Conservation (phyloP, 2,113 vertebrate genomes). For the Oplegnathus fasciatus region DNA sequence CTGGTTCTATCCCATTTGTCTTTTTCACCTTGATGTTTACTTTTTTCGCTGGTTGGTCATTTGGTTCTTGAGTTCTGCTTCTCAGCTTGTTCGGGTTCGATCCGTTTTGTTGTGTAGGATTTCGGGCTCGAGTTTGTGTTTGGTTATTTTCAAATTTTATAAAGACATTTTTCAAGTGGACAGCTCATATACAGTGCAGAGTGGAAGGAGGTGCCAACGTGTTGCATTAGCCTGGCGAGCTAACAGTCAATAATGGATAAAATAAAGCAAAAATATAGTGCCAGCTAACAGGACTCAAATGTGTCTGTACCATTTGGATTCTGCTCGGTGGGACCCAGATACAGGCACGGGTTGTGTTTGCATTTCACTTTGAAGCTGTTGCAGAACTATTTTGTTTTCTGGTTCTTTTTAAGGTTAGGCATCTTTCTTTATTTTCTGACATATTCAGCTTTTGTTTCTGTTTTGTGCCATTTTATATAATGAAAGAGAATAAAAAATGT, state of each 20-base stretch:
- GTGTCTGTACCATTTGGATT: too few relatives aligned
- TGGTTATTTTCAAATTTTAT: not conserved
- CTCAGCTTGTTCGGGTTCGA: not conserved
- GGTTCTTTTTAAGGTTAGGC: not conserved
- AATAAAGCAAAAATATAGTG: too few relatives aligned
- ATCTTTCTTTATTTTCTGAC: not conserved
- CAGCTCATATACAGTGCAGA: not conserved
- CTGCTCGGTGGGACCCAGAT: not conserved
- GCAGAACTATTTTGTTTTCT: not conserved
- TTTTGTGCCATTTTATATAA: slow-evolving; percentile 30
- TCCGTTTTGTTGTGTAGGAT: not conserved
- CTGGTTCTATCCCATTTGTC: not conserved
- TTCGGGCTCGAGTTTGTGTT: not conserved
- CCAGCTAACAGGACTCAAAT: not conserved
- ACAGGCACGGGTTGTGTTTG: not conserved
- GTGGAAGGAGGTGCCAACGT: not conserved
- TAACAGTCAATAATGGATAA: not conserved
- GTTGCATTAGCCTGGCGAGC: not conserved
- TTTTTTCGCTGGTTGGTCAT: not conserved
- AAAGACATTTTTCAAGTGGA: not conserved
- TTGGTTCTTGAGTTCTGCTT: not conserved
- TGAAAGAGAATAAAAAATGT: slow-evolving; percentile 23
- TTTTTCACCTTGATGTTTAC: not conserved
- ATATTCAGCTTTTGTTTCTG: not conserved
- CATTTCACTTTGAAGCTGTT: not conserved